These are phyloP conservation scores for Acanthopleura granulata DNA, from an alignment of 2,888 invertebrate genomes.

Conservation along the genomic window DNA sequence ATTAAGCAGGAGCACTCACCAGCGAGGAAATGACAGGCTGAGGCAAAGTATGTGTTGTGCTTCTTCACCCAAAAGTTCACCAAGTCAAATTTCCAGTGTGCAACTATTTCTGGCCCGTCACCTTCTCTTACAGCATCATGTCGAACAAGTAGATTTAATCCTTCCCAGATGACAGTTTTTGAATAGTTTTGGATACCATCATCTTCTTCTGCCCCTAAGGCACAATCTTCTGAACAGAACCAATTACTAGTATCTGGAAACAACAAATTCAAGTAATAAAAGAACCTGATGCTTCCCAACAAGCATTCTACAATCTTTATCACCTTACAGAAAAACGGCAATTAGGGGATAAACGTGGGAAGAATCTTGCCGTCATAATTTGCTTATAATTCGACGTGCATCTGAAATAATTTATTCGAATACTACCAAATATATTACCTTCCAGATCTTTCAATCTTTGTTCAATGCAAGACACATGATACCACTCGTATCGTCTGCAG, in stretches of 20 bases:
- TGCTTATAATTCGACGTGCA: no score
- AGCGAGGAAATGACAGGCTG: slow-evolving; percentile 3
- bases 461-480: neutral
- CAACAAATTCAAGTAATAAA: neutral
- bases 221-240: slow-evolving; percentile 2
- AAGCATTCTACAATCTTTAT: neutral
- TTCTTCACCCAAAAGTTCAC: neutral
- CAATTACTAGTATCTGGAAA: no score
- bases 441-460: neutral
- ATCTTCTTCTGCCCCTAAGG: neutral
- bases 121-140: slow-evolving; percentile 6
- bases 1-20: slow-evolving; percentile 1
- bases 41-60: neutral
- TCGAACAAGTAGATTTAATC: neutral
- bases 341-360: neutral
- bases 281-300: neutral
- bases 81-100: slow-evolving; percentile 13
- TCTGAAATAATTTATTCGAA: no score
- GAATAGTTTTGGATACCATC: neutral
- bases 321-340: neutral
- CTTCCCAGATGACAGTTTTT: slow-evolving; percentile 4
- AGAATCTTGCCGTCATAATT: no score
- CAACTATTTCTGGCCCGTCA: slow-evolving; percentile 1
- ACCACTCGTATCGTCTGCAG: neutral
- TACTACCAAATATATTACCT: neutral